phyloP scores from a whole-genome alignment of 2,797 vertebrate species.

The Kryptolebias ocellatus region DNA sequence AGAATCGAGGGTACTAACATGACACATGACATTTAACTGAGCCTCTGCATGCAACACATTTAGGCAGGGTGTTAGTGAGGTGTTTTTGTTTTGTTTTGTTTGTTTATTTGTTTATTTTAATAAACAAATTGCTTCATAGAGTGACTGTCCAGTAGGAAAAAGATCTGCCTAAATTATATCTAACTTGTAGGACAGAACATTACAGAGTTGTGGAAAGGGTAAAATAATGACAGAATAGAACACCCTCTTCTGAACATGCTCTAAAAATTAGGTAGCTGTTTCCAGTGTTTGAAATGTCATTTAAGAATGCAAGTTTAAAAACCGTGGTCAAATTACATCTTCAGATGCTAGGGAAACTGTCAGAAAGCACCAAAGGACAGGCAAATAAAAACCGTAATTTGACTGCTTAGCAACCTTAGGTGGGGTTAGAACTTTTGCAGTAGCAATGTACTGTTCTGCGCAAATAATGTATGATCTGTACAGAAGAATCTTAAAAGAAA shows the following conservation, averaged over 20 bases:
- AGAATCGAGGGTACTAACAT: not conserved
- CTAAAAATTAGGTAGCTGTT: not conserved
- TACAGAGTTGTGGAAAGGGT: no score
- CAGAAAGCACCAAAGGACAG: not conserved
- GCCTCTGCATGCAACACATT: not conserved
- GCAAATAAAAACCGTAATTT: not conserved
- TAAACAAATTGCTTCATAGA: no score
- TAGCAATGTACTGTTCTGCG: not conserved
- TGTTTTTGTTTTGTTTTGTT: no score
- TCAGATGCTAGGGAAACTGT: not conserved
- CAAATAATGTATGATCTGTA: not conserved
- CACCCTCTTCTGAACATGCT: not conserved
- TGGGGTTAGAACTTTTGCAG: not conserved
- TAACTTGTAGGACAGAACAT: no score
- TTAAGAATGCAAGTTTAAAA: not conserved
- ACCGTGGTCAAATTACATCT: not conserved
- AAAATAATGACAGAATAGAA: not conserved
- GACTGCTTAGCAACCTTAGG: not conserved
- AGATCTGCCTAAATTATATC: no score
- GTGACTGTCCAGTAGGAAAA: no score
- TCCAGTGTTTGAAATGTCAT: not conserved
- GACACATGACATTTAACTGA: no score
- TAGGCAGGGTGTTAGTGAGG: no score
- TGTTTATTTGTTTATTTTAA: no score
- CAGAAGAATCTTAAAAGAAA: not conserved